Percentiles rank a stretch among this genome's conserved stretches.
Conservation (phyloP, 2,888 invertebrate species). For the Allophyes oxyacanthae region DNA sequence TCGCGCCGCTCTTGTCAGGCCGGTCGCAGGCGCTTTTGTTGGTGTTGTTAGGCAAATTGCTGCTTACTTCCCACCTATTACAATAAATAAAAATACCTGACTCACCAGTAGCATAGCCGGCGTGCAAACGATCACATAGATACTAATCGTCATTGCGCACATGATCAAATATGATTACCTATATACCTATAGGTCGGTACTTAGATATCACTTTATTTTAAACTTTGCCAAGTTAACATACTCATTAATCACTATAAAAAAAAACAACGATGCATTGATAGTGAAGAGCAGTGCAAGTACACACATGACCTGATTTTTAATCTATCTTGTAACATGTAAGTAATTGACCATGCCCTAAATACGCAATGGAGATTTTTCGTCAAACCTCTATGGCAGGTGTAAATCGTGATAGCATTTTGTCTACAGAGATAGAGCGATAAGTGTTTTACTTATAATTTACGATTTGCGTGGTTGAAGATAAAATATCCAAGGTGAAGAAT, state of each 20-base stretch:
- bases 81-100: conserved; percentile 35
- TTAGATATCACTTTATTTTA: too few relatives aligned
- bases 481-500: conserved; percentile 54
- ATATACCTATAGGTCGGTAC: too few relatives aligned
- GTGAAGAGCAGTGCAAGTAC: conserved; percentile 30
- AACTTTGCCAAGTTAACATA: too few relatives aligned
- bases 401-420: conserved; percentile 60
- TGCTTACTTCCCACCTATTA: conserved; percentile 35
- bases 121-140: too few relatives aligned
- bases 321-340: conserved; percentile 35
- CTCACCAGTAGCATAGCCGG: not conserved
- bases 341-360: conserved; percentile 77
- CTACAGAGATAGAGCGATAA: conserved; percentile 63
- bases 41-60: conserved; percentile 61
- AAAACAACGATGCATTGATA: conserved; percentile 34
- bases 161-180: too few relatives aligned
- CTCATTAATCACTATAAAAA: conserved; percentile 26
- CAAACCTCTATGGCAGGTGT: conserved; percentile 50
- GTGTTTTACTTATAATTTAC: conserved; percentile 57
- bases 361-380: conserved; percentile 59
- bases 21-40: conserved; percentile 61
- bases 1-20: conserved; percentile 33
- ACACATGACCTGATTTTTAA: conserved; percentile 56
- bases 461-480: conserved; percentile 54
- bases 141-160: not conserved